A percentile compares a stretch with the other conserved stretches of the same genome.
Evolutionary conservation across 2,888 invertebrate species (phyloP).

Genomic region (Acronicta aceris): DNA sequence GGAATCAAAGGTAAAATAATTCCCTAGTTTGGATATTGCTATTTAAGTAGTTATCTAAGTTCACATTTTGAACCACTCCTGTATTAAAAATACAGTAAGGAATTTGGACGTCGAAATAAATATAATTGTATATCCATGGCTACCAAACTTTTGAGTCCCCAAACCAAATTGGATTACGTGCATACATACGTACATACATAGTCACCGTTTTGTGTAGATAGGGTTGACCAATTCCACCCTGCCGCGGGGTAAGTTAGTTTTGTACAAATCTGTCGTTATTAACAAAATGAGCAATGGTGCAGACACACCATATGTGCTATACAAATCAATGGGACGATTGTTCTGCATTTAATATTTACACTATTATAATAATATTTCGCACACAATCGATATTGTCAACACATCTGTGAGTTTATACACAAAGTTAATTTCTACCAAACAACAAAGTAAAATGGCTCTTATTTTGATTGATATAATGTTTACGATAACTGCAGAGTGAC

Average conservation of each 20-base stretch:
- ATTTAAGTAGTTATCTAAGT: too few species aligned
- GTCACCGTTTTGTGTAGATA: constrained; percentile 11
- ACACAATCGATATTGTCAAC: constrained; percentile 55
- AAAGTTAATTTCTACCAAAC: constrained; percentile 3
- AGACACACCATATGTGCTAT: constrained; percentile 48
- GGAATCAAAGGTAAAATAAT: too few species aligned
- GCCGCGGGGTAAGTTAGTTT: constrained; percentile 29
- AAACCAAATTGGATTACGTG: constrained; percentile 54
- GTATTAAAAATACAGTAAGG: too few species aligned
- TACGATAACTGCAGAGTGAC: constrained; percentile 35
- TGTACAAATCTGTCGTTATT: constrained; percentile 48
- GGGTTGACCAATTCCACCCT: constrained; percentile 30
- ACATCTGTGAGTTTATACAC: constrained; percentile 52
- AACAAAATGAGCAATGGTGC: constrained; percentile 61
- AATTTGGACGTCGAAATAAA: too few species aligned
- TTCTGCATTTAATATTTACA: constrained; percentile 53
- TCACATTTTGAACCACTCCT: too few species aligned
- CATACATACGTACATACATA: constrained; percentile 44
- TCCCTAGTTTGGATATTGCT: too few species aligned
- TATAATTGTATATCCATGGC: constrained; percentile 45
- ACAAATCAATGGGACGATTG: constrained; percentile 47
- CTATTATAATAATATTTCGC: constrained; percentile 54
- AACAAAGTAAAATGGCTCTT: constrained; percentile 36
- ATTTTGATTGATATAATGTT: constrained; percentile 26
- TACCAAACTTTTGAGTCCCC: constrained; percentile 40